A percentile compares a stretch with the other conserved stretches of the same genome.
These are phyloP conservation scores for Gorsachius magnificus DNA, from an alignment of 2,797 vertebrate species.

Conservation along the genomic window DNA sequence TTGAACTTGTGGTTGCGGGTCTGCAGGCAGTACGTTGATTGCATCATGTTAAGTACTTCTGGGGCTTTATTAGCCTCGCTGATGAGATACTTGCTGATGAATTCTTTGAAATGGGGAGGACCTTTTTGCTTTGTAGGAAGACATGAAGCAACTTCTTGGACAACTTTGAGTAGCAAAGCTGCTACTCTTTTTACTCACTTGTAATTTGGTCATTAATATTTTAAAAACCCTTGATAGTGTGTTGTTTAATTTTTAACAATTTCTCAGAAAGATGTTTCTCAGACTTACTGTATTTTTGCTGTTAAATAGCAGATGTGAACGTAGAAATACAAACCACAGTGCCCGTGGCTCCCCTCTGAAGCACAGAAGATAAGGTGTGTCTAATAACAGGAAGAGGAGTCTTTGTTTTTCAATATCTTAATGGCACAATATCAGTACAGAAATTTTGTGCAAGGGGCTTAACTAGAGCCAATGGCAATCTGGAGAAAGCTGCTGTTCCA, in stretches of 20 bases:
- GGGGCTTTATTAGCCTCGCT: background rate
- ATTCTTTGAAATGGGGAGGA: background rate
- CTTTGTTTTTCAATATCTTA: background rate
- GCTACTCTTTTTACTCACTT: background rate
- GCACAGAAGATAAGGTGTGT: background rate
- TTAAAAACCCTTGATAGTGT: background rate
- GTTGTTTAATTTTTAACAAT: background rate
- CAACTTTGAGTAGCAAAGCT: background rate
- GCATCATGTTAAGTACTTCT: background rate
- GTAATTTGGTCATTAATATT: background rate
- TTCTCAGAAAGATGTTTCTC: background rate
- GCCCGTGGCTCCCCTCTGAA: background rate
- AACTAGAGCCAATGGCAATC: background rate
- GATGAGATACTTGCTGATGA: background rate
- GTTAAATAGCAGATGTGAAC: background rate
- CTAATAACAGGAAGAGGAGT: background rate
- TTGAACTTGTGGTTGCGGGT: background rate
- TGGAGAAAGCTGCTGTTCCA: background rate
- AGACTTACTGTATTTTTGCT: background rate
- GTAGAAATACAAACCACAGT: background rate
- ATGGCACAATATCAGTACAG: background rate
- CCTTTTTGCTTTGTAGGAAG: background rate
- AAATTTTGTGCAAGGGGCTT: background rate
- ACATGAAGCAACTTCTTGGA: background rate
- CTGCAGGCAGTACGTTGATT: background rate